A percentile compares a stretch with the other conserved stretches of the same genome.
phyloP scores from a whole-genome alignment of 1,140 invertebrate species.

The Nasonia vitripennis region DNA sequence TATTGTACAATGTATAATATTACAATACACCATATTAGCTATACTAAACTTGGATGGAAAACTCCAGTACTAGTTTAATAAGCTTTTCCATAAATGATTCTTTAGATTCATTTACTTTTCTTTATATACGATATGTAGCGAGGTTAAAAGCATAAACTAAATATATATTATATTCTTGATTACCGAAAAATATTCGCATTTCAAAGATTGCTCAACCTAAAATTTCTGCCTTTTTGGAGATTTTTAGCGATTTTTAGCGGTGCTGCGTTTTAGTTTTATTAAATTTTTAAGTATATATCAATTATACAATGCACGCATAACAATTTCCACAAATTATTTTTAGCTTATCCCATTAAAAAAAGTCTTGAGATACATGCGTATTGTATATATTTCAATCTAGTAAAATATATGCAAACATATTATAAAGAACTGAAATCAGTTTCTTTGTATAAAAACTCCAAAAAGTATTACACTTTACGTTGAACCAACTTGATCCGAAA shows the following conservation, averaged over 20 bases:
- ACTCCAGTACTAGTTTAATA: background rate
- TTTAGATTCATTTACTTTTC: background rate
- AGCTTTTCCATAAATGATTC: background rate
- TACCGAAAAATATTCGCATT: conserved; percentile 5
- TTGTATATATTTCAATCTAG: background rate
- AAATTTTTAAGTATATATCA: background rate
- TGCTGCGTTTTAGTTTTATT: background rate
- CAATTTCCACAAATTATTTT: background rate
- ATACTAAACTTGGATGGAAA: background rate
- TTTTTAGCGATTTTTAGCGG: background rate
- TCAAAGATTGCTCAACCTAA: conserved; percentile 1
- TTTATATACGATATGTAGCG: background rate
- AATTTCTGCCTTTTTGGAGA: conserved; percentile 41
- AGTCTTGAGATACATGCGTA: background rate
- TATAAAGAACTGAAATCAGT: background rate
- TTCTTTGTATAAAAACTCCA: conserved; percentile 4
- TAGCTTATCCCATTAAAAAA: background rate
- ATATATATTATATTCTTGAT: background rate
- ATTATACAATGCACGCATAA: background rate
- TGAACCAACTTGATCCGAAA: background rate
- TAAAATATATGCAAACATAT: background rate
- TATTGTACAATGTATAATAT: conserved; percentile 12
- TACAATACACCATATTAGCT: background rate
- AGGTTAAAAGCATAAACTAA: conserved; percentile 30
- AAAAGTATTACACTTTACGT: conserved; percentile 4